These are phyloP conservation scores for Chrysomallon squamiferum DNA, from an alignment of 1,140 invertebrate genomes.

Conservation along the genomic window DNA sequence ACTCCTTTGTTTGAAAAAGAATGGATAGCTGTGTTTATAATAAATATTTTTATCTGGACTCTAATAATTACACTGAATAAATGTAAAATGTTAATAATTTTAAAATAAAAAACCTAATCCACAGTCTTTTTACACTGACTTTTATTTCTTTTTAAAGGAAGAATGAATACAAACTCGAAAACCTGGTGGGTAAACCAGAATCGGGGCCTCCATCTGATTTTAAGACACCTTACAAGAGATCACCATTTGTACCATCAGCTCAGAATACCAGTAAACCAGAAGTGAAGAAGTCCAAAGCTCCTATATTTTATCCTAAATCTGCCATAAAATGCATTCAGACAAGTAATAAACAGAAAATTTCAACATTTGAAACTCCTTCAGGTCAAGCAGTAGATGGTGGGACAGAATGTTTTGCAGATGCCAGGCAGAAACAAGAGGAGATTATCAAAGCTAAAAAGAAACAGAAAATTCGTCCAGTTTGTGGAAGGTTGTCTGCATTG, in stretches of 20 bases:
- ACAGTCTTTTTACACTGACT: too few species aligned
- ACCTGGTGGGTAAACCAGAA: too few species aligned
- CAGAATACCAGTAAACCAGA: neutral
- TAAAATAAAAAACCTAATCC: too few species aligned
- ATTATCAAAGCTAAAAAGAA: constrained; percentile 33
- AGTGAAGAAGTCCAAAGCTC: neutral
- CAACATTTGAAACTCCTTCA: neutral
- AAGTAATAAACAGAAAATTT: neutral
- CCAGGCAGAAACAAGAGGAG: constrained; percentile 35
- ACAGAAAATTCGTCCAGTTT: constrained; percentile 24
- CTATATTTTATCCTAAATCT: neutral
- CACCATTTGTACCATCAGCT: constrained; percentile 3
- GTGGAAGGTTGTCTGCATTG: constrained; percentile 31
- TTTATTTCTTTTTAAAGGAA: neutral
- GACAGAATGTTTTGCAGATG: constrained; percentile 18
- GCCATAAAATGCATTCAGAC: neutral
- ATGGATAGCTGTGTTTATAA: too few species aligned
- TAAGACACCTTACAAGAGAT: constrained; percentile 22
- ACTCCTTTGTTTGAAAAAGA: too few species aligned
- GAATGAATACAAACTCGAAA: too few species aligned
- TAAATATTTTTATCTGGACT: too few species aligned
- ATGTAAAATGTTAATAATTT: too few species aligned
- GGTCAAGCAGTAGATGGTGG: neutral
- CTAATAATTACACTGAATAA: too few species aligned
- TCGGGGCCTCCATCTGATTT: neutral